A percentile compares a stretch with the other conserved stretches of the same genome.
phyloP scores from a whole-genome alignment of 2,797 vertebrate species.

The Microctenopoma lineatum region DNA sequence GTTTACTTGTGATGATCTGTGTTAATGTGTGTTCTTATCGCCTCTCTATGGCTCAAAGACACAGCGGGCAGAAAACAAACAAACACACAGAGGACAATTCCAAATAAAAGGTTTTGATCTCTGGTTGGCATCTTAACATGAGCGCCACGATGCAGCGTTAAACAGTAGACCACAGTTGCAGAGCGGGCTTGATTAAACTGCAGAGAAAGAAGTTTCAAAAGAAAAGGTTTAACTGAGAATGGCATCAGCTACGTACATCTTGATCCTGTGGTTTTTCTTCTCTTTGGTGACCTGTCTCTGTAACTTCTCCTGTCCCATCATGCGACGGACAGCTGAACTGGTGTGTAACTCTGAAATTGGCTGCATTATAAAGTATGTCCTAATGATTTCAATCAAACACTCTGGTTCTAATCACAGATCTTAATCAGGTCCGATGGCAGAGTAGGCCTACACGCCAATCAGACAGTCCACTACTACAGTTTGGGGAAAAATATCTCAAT shows the following conservation, averaged over 20 bases:
- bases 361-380: slow-evolving; percentile 21
- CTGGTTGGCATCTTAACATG: slow-evolving; percentile 30
- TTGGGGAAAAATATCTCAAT: not conserved
- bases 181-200: not conserved
- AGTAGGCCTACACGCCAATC: not conserved
- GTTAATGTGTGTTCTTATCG: slow-evolving; percentile 79
- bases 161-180: not conserved
- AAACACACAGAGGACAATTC: slow-evolving; percentile 50
- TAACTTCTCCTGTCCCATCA: slow-evolving; percentile 37
- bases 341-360: slow-evolving; percentile 34
- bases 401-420: slow-evolving; percentile 4
- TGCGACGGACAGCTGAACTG: slow-evolving; percentile 37
- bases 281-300: slow-evolving; percentile 43
- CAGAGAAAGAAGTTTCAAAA: slow-evolving; percentile 15
- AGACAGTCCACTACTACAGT: not conserved
- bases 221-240: slow-evolving; percentile 32
- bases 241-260: slow-evolving; percentile 12
- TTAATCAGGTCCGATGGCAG: slow-evolving; percentile 17
- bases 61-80: slow-evolving; percentile 62
- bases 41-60: slow-evolving; percentile 75
- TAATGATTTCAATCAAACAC: slow-evolving; percentile 24
- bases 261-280: slow-evolving; percentile 47
- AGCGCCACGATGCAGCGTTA: slow-evolving; percentile 13
- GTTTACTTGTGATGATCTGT: slow-evolving; percentile 80
- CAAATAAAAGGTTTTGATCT: slow-evolving; percentile 54